Percentiles rank a stretch among this genome's conserved stretches.
phyloP scores from a whole-genome alignment of 2,797 vertebrate species.

The Lacerta agilis region DNA sequence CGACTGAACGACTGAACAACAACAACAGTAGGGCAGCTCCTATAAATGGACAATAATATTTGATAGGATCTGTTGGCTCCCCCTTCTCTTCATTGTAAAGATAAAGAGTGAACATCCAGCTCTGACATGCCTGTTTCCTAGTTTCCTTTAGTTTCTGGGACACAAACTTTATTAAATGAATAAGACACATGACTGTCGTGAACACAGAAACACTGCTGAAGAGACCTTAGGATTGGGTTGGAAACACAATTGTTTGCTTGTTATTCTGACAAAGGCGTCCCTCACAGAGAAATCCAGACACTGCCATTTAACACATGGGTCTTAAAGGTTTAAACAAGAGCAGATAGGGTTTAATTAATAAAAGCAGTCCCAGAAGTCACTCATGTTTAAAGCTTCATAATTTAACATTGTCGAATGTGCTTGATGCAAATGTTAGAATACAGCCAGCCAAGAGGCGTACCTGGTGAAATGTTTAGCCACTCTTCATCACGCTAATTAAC shows the following conservation, averaged over 20 bases:
- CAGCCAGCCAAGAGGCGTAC: conserved; percentile 61
- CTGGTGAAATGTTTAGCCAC: conserved; percentile 73
- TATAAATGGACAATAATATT: no score
- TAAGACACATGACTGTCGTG: conserved; percentile 60
- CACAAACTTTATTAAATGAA: conserved; percentile 64
- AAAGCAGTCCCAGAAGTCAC: conserved; percentile 67
- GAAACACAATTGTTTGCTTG: not conserved
- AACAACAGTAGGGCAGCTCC: no score
- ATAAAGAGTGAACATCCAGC: conserved; percentile 57
- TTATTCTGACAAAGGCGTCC: no score
- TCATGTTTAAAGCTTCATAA: conserved; percentile 69
- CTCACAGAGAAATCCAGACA: not conserved
- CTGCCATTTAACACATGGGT: not conserved
- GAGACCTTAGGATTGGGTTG: conserved; percentile 15
- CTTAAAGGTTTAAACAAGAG: conserved; percentile 66
- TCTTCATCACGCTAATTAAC: conserved; percentile 75
- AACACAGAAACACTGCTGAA: conserved; percentile 62
- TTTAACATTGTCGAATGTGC: conserved; percentile 55
- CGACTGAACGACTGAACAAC: no score
- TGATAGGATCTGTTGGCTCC: conserved; percentile 47
- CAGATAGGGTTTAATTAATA: conserved; percentile 72
- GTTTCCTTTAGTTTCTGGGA: conserved; percentile 52
- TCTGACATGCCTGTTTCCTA: conserved; percentile 65
- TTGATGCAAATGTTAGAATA: conserved; percentile 57
- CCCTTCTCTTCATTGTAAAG: conserved; percentile 53